These are phyloP conservation scores for Pseudomugil tenellus DNA, from an alignment of 2,797 vertebrate species.

Conservation along the genomic window DNA sequence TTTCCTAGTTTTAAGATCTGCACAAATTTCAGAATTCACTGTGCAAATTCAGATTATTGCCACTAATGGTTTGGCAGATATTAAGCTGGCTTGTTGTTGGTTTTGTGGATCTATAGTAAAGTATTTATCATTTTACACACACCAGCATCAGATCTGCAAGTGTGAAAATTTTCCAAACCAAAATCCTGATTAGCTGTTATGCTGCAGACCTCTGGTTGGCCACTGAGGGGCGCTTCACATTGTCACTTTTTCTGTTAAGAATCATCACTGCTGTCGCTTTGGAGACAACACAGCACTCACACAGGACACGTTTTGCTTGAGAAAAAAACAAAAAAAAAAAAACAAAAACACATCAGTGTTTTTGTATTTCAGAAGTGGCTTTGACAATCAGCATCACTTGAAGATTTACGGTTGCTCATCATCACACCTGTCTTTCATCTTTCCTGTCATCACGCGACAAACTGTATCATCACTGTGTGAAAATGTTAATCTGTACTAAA, in stretches of 20 bases:
- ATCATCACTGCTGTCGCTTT: conserved; percentile 29
- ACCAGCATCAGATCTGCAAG: neutral
- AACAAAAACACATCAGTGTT: conserved; percentile 35
- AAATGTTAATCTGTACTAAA: neutral
- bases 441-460: conserved; percentile 1
- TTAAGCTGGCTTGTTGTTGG: conserved; percentile 2
- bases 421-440: neutral
- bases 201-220: neutral
- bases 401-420: neutral
- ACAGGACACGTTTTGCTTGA: conserved; percentile 25
- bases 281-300: conserved; percentile 15
- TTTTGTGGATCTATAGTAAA: conserved; percentile 3
- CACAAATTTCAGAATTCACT: neutral
- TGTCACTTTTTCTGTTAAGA: conserved; percentile 20
- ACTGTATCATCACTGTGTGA: conserved; percentile 20
- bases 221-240: neutral
- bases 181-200: neutral
- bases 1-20: neutral
- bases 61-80: neutral
- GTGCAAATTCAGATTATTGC: neutral
- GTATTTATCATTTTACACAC: neutral
- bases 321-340: neutral
- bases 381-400: conserved; percentile 42
- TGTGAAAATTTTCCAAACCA: too few species aligned
- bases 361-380: conserved; percentile 46